These are phyloP conservation scores for Gallinago nigripennis DNA, from an alignment of 2,797 vertebrate genomes.

Conservation along the genomic window DNA sequence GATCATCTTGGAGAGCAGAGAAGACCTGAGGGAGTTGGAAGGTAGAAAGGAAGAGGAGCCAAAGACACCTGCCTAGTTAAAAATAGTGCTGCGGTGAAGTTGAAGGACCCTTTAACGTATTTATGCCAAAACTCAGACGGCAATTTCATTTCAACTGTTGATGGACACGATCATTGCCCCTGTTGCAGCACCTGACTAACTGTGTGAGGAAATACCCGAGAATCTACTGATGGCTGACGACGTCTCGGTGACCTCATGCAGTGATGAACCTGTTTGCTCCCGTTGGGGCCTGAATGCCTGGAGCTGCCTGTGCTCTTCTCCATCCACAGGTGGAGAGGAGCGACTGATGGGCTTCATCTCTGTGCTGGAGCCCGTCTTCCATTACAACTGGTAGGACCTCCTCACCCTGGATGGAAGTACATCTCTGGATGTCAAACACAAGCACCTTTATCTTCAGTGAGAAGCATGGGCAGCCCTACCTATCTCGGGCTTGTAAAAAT, in stretches of 20 bases:
- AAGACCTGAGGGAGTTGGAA: not conserved
- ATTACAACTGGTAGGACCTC: not conserved
- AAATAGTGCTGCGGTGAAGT: not conserved
- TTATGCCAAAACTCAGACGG: not conserved
- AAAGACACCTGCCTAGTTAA: not conserved
- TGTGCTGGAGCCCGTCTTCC: not conserved
- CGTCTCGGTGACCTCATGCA: not conserved
- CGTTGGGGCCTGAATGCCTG: rapidly evolving
- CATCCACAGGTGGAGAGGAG: not conserved
- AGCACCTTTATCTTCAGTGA: not conserved
- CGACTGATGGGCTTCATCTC: rapidly evolving
- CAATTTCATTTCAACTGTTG: not conserved
- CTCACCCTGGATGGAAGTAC: not conserved
- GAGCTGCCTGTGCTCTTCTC: not conserved
- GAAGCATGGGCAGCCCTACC: not conserved
- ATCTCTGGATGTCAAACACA: rapidly evolving
- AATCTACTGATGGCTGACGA: not conserved
- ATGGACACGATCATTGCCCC: not conserved
- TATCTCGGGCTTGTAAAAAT: not conserved
- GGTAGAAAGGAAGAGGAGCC: not conserved
- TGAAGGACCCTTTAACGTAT: not conserved
- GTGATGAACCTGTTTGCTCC: not conserved
- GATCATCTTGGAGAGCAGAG: not conserved
- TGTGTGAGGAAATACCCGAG: not conserved
- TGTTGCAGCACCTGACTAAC: not conserved